Base-by-base conservation (phyloP, 2,113 vertebrate species). In the Maccullochella peelii region DNA sequence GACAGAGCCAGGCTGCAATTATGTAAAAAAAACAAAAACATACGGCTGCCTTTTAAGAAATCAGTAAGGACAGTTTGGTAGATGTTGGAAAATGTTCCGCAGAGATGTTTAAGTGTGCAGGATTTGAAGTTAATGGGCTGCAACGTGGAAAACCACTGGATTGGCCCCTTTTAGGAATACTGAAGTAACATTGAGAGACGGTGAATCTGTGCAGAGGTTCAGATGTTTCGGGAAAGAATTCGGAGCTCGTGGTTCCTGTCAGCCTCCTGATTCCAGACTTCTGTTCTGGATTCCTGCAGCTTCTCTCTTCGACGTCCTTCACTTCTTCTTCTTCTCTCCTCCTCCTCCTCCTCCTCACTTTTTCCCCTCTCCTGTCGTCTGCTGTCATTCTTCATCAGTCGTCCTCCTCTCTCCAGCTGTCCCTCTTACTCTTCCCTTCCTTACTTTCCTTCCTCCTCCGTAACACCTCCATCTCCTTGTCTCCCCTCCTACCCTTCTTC, bases 81-180 rank as follows among this genome's bases (percentile, higher is more conserved):
- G 72, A 70, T 61, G 11, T 57, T 82, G 91, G 91, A 89, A 92
- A 89, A 82, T n/a, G 68, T 70, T 74, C 40, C 57, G 69, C 33
- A 23, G 72, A 23, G 16, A 21, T n/a, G 71, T 85, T 84, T n/a
- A 58, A 88, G 83, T 54, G 61, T 5, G 12, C 66, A 6, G 77
- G 54, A 20, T 81, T 81, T 91, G 86, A 91, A 77, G 87, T 66
- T 91, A 90, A 92, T 84, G 84, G 11, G 66, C 77, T 86, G 52
- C 86, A 91, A 78, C 89, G 8, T 90, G 88, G 84, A 90, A 91
- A 91, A 91, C 86, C 86, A 42, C 85, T 2, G 38, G 30, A 75
- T 42, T 62, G 79, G 70, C 68, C 52, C 52, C 36, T 23, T 79
- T 67, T 25, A 27, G 21, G 71, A 11, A 21, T 8, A 15, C 3